These are phyloP conservation scores for Yponomeuta malinellus DNA, from an alignment of 2,888 invertebrate species.

Conservation along the genomic window DNA sequence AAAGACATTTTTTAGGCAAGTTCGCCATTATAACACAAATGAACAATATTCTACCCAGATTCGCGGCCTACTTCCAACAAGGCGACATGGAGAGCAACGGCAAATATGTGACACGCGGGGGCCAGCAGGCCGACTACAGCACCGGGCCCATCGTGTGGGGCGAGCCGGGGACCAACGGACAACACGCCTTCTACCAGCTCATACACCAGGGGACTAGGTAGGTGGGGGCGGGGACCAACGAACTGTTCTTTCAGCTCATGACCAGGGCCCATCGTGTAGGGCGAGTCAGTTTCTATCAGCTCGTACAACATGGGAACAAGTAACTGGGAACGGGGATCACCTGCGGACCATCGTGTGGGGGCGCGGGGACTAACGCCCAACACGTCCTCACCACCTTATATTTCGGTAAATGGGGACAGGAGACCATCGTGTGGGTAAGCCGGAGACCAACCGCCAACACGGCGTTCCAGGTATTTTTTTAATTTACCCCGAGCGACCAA, in stretches of 20 bases:
- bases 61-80: constrained; percentile 99
- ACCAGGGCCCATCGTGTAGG: constrained; percentile 94
- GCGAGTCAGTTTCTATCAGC: constrained; percentile 99
- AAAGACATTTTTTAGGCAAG: no score
- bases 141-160: constrained; percentile 96
- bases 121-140: constrained; percentile 74
- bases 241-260: background rate
- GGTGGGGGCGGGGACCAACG: background rate
- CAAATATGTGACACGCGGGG: constrained; percentile 89
- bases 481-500: no score
- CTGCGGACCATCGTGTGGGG: no score
- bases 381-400: no score
- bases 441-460: no score
- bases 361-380: no score
- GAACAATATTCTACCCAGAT: constrained; percentile 45
- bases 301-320: constrained; percentile 92
- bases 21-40: no score
- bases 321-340: constrained; percentile 21
- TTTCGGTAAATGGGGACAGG: no score
- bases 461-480: no score
- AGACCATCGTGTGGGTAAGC: no score
- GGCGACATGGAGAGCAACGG: constrained; percentile 99
- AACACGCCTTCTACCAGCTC: constrained; percentile 99
- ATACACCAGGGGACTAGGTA: constrained; percentile 90
- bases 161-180: constrained; percentile 99